Conservation (phyloP, 2,888 invertebrate species). For the Xestia c-nigrum region DNA sequence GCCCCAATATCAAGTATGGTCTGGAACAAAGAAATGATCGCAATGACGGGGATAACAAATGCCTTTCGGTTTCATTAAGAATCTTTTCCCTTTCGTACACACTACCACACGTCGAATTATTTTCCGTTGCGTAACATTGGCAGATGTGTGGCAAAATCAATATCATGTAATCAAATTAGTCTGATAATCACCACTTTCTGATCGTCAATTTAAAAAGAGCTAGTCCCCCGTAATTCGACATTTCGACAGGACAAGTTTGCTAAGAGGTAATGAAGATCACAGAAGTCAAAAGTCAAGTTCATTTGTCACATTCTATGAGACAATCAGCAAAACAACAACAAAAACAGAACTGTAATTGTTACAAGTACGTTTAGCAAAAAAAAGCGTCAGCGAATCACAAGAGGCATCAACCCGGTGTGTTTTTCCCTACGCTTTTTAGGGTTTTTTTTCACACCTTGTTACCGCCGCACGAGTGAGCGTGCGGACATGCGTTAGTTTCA, state of each 20-base stretch:
- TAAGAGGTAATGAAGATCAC: neutral
- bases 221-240: accelerated
- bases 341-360: neutral
- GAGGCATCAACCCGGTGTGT: conserved; percentile 15
- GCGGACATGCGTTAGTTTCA: conserved; percentile 49
- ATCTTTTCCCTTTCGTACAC: too few species aligned
- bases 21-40: too few species aligned
- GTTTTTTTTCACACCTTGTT: conserved; percentile 51
- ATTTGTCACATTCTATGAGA: neutral
- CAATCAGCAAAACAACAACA: neutral
- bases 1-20: too few species aligned
- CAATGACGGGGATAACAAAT: too few species aligned
- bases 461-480: conserved; percentile 44
- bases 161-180: neutral
- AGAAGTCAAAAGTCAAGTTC: neutral
- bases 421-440: conserved; percentile 24
- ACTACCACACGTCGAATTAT: neutral
- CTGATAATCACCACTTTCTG: neutral
- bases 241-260: neutral
- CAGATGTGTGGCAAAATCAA: neutral
- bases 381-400: neutral
- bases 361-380: neutral
- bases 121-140: neutral
- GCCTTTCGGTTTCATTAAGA: too few species aligned
- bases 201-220: neutral